Evolutionary conservation across 1,140 invertebrate species (phyloP).

Genomic region (Babylonia areolata): DNA sequence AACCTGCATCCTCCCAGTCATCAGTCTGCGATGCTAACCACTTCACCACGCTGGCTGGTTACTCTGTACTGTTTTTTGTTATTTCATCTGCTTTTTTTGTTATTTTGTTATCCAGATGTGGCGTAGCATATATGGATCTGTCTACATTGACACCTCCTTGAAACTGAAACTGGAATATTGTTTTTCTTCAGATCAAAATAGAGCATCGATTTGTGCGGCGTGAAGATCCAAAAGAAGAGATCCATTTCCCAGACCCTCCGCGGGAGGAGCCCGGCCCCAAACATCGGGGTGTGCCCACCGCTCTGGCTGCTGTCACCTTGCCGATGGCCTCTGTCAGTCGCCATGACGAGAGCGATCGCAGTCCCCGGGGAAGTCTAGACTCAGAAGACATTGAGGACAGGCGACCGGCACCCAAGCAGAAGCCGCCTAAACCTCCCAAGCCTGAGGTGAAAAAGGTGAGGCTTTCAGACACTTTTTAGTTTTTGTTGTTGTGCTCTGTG

Average conservation of each 20-base stretch:
- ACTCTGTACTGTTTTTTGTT: no score
- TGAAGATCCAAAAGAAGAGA: background rate
- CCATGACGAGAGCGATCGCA: constrained; percentile 1
- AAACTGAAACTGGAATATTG: background rate
- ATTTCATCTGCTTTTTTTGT: no score
- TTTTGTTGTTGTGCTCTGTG: no score
- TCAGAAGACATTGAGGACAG: background rate
- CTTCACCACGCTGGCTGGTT: no score
- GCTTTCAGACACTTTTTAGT: background rate
- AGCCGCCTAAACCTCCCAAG: constrained; percentile 40
- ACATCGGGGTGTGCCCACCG: background rate
- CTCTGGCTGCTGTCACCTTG: constrained; percentile 18
- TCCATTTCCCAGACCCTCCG: background rate
- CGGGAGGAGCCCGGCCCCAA: background rate
- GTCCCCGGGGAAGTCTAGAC: constrained; percentile 34
- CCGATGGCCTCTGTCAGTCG: background rate
- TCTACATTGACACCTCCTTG: no score
- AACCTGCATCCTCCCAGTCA: no score
- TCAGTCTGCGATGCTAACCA: no score
- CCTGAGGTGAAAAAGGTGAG: constrained; percentile 42
- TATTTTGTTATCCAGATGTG: no score
- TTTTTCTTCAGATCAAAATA: constrained; percentile 22
- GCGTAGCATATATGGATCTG: no score
- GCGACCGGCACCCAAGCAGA: constrained; percentile 18
- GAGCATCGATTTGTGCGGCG: constrained; percentile 31